These are phyloP conservation scores for Malurus melanocephalus DNA, from an alignment of 2,113 vertebrate genomes.

Conservation along the genomic window DNA sequence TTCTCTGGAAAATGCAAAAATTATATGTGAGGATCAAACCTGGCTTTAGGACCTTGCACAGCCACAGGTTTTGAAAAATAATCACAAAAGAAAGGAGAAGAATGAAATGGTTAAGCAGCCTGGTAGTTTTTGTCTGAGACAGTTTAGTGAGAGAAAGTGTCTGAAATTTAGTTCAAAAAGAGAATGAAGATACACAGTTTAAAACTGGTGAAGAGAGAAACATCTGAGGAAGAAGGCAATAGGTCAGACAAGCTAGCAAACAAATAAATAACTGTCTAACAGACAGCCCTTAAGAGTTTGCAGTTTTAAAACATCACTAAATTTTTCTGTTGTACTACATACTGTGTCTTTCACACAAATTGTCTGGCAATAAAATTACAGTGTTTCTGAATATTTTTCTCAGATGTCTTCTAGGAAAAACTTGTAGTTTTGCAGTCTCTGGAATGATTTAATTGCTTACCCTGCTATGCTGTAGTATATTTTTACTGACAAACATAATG, in stretches of 20 bases:
- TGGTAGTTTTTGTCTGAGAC: neutral
- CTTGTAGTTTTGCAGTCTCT: neutral
- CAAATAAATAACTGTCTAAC: neutral
- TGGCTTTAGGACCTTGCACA: neutral
- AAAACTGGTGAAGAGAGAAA: neutral
- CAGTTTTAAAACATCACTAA: neutral
- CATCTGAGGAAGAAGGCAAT: neutral
- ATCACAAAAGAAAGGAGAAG: neutral
- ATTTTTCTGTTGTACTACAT: neutral
- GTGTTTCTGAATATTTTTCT: neutral
- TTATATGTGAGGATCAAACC: neutral
- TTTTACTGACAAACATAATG: conserved; percentile 37
- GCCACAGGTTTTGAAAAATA: neutral
- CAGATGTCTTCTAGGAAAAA: neutral
- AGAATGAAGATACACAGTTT: neutral
- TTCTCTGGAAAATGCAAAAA: neutral
- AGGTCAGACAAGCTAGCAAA: neutral
- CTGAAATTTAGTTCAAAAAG: neutral
- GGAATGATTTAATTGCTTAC: neutral
- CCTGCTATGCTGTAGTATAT: neutral
- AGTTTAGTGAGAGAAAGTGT: neutral
- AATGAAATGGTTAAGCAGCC: neutral
- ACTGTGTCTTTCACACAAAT: neutral
- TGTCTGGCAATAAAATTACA: neutral
- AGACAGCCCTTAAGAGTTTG: neutral